phyloP scores from a whole-genome alignment of 1,140 invertebrate genomes.

The Ostrea denselamellosa region DNA sequence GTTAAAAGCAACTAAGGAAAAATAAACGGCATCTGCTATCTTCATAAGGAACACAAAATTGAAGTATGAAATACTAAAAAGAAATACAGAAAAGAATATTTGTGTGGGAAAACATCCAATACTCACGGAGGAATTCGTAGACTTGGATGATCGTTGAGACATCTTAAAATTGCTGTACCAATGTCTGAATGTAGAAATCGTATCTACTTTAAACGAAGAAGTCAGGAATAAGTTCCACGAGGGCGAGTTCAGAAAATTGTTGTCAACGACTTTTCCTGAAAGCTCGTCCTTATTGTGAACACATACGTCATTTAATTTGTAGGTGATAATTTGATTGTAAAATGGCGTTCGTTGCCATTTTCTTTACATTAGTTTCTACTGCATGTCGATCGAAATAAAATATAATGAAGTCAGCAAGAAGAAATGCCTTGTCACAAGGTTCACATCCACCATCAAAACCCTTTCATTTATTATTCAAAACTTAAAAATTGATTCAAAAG shows the following conservation, averaged over 20 bases:
- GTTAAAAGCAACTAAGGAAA: no score
- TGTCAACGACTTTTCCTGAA: background rate
- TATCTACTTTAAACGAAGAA: no score
- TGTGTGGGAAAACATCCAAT: background rate
- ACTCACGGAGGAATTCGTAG: background rate
- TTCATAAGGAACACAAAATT: no score
- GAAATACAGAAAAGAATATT: background rate
- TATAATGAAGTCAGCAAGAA: no score
- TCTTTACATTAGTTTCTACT: no score
- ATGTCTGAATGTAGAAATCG: background rate
- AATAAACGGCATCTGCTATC: no score
- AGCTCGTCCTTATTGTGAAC: background rate
- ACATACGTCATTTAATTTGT: background rate
- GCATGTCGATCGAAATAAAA: no score
- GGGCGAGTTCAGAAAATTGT: background rate
- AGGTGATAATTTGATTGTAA: background rate
- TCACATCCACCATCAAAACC: no score
- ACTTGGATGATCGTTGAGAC: background rate
- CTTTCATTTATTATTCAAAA: no score
- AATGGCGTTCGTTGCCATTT: background rate
- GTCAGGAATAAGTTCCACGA: background rate
- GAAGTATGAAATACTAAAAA: background rate
- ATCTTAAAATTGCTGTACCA: background rate
- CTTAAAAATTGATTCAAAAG: no score
- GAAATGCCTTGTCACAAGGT: no score